Base-by-base conservation (phyloP, 2,888 invertebrate genomes). In the Chalcosyrphus nemorum region DNA sequence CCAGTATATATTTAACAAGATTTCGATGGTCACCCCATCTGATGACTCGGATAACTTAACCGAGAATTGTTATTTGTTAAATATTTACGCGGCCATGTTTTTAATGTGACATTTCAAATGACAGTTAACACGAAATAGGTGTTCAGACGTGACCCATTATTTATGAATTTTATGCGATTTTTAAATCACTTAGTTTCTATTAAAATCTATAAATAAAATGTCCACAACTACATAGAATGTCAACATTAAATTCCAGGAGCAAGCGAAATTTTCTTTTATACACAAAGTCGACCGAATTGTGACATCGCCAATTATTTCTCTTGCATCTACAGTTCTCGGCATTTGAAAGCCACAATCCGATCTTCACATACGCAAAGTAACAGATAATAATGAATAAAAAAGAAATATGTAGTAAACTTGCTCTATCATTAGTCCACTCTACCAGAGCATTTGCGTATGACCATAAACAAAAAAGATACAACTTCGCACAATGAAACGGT, bases 401-500 rank as follows among this genome's bases (percentile, higher is more conserved):
- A 47, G n/a, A 43, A n/a, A 1, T 41, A 32, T 19, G 19, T 13
- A 17, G 29, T 50, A 45, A 71, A 72, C 45, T 29, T 29, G 54
- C 45, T 66, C 77, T 57, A 72, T 78, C 82, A 77, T 82, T 68
- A 78, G 57, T 74, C 57, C 74, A 80, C 52, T 75, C 70, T 57
- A 57, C 21, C 72, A 66, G 50, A 77, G 65, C 74, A 68, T 84
- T 80, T 84, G 70, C 70, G 75, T 80, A 66, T 63, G 35, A 27
- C 35, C 32, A 70, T 54, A 70, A 68, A 78, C 59, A 47, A 41
- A 6, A 15, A 29, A 13, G 17, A 15, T 56, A 32, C 61, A 56
- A 77, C 61, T 75, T 59, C 56, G 57, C 65, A 84, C 65, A 70
- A 84, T 80, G 72, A 61, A 84, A 74, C 84, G 75, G 80, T 80